phyloP scores from a whole-genome alignment of 2,113 vertebrate genomes.

The Zootoca vivipara region DNA sequence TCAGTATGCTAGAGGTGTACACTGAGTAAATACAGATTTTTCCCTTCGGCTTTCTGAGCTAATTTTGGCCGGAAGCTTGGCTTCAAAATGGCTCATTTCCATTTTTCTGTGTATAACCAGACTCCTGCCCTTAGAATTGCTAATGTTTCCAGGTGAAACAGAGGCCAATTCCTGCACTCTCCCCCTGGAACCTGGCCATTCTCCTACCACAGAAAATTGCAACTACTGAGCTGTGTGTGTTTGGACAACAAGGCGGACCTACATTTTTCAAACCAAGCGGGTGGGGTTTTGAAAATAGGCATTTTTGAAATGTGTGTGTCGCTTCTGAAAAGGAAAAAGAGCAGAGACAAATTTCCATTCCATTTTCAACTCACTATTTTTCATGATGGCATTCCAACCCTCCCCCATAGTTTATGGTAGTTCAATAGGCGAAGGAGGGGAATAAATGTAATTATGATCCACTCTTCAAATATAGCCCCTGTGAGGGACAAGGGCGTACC shows the following conservation, averaged over 20 bases:
- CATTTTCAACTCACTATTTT: neutral
- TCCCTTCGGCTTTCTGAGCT: conserved; percentile 50
- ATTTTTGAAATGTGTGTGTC: neutral
- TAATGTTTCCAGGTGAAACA: conserved; percentile 75
- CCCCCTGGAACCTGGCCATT: conserved; percentile 61
- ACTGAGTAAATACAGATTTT: conserved; percentile 42
- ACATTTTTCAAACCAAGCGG: neutral
- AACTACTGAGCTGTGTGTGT: neutral
- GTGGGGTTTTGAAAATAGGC: neutral
- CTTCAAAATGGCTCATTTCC: conserved; percentile 62
- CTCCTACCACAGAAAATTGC: neutral
- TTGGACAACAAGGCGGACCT: neutral
- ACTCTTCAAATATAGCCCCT: no score
- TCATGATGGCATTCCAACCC: no score
- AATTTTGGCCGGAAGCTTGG: conserved; percentile 61
- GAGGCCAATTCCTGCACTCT: conserved; percentile 68
- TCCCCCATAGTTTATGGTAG: no score
- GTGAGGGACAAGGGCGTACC: no score
- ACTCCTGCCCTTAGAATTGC: conserved; percentile 58
- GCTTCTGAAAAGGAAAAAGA: neutral
- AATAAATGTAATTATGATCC: neutral
- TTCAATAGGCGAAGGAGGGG: neutral
- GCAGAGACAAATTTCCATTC: neutral
- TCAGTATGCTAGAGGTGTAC: conserved; percentile 24
- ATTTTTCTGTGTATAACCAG: conserved; percentile 56